Conservation (phyloP, 2,113 vertebrate species). For the Aythya baeri region DNA sequence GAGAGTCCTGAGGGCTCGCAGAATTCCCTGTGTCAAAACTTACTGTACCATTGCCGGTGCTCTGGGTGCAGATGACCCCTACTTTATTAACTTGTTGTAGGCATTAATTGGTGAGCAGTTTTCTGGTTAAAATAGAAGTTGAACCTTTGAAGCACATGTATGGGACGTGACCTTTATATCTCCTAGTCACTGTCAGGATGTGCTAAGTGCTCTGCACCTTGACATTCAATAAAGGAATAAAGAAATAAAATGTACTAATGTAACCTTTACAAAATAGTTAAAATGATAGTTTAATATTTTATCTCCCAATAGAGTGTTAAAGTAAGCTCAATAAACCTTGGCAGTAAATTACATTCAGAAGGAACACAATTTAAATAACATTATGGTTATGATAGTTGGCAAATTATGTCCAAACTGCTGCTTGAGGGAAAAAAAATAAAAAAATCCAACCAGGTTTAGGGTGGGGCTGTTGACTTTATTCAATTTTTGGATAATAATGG, state of each 20-base stretch:
- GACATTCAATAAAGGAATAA: constrained; percentile 73
- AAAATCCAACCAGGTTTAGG: not conserved
- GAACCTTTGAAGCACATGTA: constrained; percentile 60
- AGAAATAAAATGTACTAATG: constrained; percentile 72
- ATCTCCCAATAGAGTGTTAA: constrained; percentile 61
- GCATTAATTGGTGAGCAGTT: constrained; percentile 53
- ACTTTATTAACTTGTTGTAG: constrained; percentile 10
- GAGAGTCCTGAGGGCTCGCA: fast-evolving
- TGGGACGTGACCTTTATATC: constrained; percentile 62
- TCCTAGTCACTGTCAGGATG: constrained; percentile 61
- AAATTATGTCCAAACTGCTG: constrained; percentile 33
- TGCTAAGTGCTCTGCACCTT: constrained; percentile 59
- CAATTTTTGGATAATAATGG: not conserved
- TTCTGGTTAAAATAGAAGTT: constrained; percentile 35
- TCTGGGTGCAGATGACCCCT: not conserved
- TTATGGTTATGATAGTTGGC: constrained; percentile 8
- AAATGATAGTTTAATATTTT: constrained; percentile 77
- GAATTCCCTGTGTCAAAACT: not conserved
- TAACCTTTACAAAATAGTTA: constrained; percentile 76
- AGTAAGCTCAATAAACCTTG: constrained; percentile 69
- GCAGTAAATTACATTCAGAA: constrained; percentile 19
- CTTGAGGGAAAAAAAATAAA: constrained; percentile 4
- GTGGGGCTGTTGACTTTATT: not conserved
- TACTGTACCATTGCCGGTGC: not conserved
- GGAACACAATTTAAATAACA: constrained; percentile 50